Percentiles rank a stretch among this genome's conserved stretches.
Evolutionary conservation across 2,113 vertebrate species (phyloP).

Genomic region (Prunella himalayana): DNA sequence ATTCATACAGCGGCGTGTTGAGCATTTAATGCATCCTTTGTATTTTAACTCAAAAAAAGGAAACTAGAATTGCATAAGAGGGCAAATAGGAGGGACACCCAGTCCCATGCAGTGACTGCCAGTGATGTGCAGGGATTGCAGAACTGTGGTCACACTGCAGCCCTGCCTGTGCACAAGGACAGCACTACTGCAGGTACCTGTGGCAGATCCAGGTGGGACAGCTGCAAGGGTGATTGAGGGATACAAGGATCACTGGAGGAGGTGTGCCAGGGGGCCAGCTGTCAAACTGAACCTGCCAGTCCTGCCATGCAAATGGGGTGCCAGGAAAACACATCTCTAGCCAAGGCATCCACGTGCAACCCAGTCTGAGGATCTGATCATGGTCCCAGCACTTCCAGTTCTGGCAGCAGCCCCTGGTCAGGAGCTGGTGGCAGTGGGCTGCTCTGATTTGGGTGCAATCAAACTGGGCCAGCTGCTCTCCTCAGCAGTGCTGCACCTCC

Average conservation of each 20-base stretch:
- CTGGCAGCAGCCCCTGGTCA: neutral
- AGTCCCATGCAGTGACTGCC: neutral
- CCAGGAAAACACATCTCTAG: neutral
- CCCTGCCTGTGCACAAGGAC: neutral
- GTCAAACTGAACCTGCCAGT: neutral
- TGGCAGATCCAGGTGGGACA: neutral
- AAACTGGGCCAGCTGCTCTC: neutral
- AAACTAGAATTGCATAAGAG: neutral
- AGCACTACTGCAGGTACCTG: neutral
- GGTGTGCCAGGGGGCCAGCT: neutral
- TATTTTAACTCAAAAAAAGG: neutral
- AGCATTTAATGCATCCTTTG: neutral
- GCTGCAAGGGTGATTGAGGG: neutral
- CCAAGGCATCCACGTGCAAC: rapidly evolving
- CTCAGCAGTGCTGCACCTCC: neutral
- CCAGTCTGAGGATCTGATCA: neutral
- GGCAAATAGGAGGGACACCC: neutral
- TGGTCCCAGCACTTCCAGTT: rapidly evolving
- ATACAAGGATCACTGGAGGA: neutral
- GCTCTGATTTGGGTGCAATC: neutral
- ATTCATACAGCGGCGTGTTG: rapidly evolving
- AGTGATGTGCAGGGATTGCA: neutral
- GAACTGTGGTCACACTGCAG: neutral
- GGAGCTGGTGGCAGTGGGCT: neutral
- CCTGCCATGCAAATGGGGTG: neutral